Conservation (phyloP, 2,113 vertebrate species). For the Gavialis gangeticus region DNA sequence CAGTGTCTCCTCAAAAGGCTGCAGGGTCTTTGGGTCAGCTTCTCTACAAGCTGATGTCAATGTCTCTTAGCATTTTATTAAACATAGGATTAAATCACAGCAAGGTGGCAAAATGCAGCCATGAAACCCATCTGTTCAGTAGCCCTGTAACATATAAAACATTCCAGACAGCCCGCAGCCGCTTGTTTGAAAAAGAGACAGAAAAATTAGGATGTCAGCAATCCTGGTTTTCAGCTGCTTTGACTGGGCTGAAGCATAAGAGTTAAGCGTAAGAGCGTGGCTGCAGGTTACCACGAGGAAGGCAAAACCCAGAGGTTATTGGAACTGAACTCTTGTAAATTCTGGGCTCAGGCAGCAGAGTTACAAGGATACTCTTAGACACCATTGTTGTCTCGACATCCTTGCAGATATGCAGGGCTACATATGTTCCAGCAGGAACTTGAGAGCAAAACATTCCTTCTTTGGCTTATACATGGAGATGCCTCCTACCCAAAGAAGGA, state of each 20-base stretch:
- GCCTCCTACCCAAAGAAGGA: not conserved
- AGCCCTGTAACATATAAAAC: not conserved
- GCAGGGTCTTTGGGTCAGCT: slow-evolving; percentile 69
- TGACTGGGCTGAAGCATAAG: not conserved
- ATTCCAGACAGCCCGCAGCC: not conserved
- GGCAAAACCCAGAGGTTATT: not conserved
- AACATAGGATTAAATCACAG: slow-evolving; percentile 62
- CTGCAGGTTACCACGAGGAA: not conserved
- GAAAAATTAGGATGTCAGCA: not conserved
- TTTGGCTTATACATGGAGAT: not conserved
- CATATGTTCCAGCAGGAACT: not conserved
- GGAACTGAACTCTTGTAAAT: not conserved
- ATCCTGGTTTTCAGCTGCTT: slow-evolving; percentile 13
- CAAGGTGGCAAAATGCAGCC: slow-evolving; percentile 36
- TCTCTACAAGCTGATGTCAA: slow-evolving; percentile 64
- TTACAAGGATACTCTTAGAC: not conserved
- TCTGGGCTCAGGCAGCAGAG: not conserved
- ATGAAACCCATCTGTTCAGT: slow-evolving; percentile 8
- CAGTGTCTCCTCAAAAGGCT: slow-evolving; percentile 63
- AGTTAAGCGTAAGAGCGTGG: not conserved
- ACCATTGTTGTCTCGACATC: not conserved
- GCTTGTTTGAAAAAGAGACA: not conserved
- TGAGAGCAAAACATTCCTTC: not conserved
- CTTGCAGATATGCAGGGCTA: not conserved
- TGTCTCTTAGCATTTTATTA: slow-evolving; percentile 71